Conservation (phyloP, 2,797 vertebrate genomes). For the Nannoperca obscura region DNA sequence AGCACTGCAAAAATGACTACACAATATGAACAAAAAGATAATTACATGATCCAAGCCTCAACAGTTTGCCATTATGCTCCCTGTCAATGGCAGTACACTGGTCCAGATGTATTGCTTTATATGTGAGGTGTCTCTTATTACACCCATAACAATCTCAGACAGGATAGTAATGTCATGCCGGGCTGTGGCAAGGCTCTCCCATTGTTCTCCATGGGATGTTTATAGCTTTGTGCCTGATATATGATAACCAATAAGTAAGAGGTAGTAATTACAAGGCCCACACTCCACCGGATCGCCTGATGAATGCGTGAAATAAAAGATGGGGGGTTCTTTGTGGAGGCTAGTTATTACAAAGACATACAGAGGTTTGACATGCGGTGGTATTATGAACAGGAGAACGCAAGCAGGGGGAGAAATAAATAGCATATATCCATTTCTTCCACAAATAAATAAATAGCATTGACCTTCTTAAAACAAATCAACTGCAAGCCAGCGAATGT, state of each 20-base stretch:
- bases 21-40: conserved; percentile 69
- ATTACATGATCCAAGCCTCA: conserved; percentile 72
- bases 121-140: conserved; percentile 81
- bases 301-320: conserved; percentile 84
- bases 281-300: conserved; percentile 71
- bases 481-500: conserved; percentile 50
- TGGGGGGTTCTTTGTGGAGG: conserved; percentile 66
- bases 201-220: conserved; percentile 80
- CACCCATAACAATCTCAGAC: conserved; percentile 83
- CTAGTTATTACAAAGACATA: conserved; percentile 77
- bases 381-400: conserved; percentile 42
- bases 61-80: conserved; percentile 78
- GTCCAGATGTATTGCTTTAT: conserved; percentile 79
- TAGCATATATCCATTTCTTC: conserved; percentile 73
- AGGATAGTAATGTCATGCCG: conserved; percentile 76
- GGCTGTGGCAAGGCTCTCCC: conserved; percentile 70
- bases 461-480: conserved; percentile 76
- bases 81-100: conserved; percentile 64
- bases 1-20: conserved; percentile 48
- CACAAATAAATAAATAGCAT: conserved; percentile 72
- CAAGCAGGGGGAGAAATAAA: conserved; percentile 63
- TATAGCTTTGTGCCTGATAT: conserved; percentile 82
- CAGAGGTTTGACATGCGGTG: conserved; percentile 60
- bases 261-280: conserved; percentile 83
- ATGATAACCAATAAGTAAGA: conserved; percentile 83